Evolutionary conservation across 2,113 vertebrate species (phyloP), one percentile per base, ranked within the genome.

Genomic region (Panthera uncia): DNA sequence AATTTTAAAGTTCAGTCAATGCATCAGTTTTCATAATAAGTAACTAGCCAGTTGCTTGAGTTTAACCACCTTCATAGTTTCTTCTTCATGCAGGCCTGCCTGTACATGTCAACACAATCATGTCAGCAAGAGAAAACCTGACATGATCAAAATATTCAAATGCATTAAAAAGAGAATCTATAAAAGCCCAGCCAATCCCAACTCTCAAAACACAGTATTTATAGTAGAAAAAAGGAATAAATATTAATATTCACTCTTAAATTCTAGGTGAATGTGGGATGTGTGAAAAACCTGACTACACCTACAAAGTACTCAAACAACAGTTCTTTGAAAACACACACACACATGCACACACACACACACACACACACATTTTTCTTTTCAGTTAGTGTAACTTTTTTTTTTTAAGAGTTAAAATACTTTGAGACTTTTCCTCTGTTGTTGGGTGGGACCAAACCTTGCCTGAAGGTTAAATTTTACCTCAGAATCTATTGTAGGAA

Each of bases 261-360:
- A 79, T 95, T 93, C 18, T 89, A 89, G 61, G n/a, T 91, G 41
- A 83, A 91, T 65, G 82, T 97, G 85, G 86, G 89, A 96, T 97
- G 81, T 95, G 85, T 92, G 86, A 97, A 97, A 96, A 93, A 74
- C 69, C 50, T 93, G 61, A 92, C 82, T 94, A 82, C 31, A 95
- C 63, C 91, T 97, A 74, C 45, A 82, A 85, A 92, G 25, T 88
- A 14, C 16, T 92, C 45, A 85, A 88, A 86, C 19, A 88, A 15
- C 23, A 86, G 41, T 65, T 91, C 23, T 85, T 38, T 25, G 45
- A 45, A 45, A 45, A 45, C 45, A 45, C 45, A 45, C 45, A 9
- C 45, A 9, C 45, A 9, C 45, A 1, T 7, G 7, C 45, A 0
- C 45, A 45, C 41, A 1, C 45, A 9, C 45, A 45, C 41, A 1